phyloP scores from a whole-genome alignment of 2,113 vertebrate genomes.

The Dasypus novemcinctus region DNA sequence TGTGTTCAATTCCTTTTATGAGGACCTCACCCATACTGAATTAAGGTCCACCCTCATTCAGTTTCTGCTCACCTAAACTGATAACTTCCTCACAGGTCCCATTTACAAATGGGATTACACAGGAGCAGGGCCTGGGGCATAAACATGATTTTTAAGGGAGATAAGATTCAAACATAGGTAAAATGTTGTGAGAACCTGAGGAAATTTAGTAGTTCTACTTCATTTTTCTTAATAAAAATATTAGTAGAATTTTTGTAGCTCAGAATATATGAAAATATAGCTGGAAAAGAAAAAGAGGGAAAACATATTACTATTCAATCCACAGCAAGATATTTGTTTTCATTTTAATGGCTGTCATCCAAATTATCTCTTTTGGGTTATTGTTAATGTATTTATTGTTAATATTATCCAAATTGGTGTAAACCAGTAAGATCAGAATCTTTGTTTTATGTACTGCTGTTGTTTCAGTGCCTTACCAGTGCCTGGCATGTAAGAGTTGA shows the following conservation, averaged over 20 bases:
- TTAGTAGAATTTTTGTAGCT: background rate
- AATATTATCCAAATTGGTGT: background rate
- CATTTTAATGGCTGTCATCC: background rate
- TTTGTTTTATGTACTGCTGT: rapidly evolving
- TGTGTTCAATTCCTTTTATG: too few species aligned
- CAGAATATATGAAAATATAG: background rate
- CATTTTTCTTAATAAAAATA: background rate
- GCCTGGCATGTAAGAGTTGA: background rate
- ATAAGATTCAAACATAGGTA: background rate
- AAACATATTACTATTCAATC: background rate
- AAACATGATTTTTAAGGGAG: too few species aligned
- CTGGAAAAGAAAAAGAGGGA: background rate
- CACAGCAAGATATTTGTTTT: background rate
- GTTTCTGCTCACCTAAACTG: too few species aligned
- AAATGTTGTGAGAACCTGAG: background rate
- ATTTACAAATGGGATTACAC: too few species aligned
- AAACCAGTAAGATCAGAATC: background rate
- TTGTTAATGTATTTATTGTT: background rate
- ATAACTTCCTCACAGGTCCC: too few species aligned
- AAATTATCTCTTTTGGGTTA: background rate
- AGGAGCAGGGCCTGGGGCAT: too few species aligned
- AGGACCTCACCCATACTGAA: too few species aligned
- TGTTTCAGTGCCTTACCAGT: background rate
- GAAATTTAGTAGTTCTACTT: background rate
- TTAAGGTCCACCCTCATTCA: too few species aligned